These are phyloP conservation scores for Calvadosia cruxmelitensis DNA, from an alignment of 30 jellyfish, hydroid and myxozoan genomes.

Conservation along the genomic window DNA sequence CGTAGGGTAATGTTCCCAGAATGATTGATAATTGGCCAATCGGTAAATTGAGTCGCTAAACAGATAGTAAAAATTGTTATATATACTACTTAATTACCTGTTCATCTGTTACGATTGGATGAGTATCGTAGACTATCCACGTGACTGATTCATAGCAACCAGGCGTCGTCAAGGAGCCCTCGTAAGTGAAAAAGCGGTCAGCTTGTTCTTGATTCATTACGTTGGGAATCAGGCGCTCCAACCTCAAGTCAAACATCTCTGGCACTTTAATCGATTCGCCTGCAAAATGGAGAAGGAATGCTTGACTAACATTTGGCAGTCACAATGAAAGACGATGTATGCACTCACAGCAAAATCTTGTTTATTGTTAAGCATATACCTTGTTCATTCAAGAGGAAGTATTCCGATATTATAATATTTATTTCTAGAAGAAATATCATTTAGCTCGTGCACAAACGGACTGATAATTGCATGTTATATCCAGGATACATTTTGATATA, in stretches of 20 bases:
- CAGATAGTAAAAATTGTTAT: neutral
- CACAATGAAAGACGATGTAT: no score
- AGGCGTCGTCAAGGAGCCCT: slow-evolving; percentile 93
- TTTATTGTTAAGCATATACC: no score
- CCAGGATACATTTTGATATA: no score
- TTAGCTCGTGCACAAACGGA: no score
- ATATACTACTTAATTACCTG: slow-evolving; percentile 38
- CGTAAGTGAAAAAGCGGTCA: slow-evolving; percentile 72
- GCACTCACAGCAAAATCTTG: no score
- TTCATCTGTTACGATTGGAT: slow-evolving; percentile 69
- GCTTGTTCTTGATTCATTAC: slow-evolving; percentile 54
- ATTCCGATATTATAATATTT: no score
- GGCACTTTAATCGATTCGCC: slow-evolving; percentile 69
- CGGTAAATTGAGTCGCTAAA: neutral
- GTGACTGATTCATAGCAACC: slow-evolving; percentile 98
- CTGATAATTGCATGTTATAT: no score
- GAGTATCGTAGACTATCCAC: slow-evolving; percentile 78
- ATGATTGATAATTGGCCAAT: neutral
- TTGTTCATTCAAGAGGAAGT: no score
- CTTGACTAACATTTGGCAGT: no score
- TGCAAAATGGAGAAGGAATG: slow-evolving; percentile 1
- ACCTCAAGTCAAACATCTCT: slow-evolving; percentile 77
- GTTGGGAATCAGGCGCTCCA: slow-evolving; percentile 69
- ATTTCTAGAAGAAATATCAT: no score
- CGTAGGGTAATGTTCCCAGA: neutral